Evolutionary conservation across 2,888 invertebrate genomes (phyloP).

Genomic region (Rhingia rostrata): DNA sequence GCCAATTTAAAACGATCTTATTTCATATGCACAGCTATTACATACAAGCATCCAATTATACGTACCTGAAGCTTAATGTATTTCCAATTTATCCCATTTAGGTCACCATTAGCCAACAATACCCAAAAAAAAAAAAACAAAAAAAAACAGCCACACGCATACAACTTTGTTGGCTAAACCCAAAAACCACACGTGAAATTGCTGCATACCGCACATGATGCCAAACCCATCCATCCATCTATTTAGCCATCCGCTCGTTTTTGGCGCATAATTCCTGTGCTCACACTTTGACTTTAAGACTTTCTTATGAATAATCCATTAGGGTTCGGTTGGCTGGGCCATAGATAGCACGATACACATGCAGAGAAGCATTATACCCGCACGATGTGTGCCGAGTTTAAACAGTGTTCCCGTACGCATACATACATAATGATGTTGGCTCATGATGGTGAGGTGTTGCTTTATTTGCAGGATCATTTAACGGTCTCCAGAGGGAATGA

Average conservation of each 20-base stretch:
- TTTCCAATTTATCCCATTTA: constrained; percentile 70
- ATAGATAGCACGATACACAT: constrained; percentile 66
- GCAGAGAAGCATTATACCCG: constrained; percentile 70
- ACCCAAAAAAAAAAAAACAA: no score
- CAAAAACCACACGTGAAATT: constrained; percentile 53
- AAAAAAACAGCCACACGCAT: no score
- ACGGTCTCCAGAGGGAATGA: constrained; percentile 43
- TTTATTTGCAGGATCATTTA: constrained; percentile 70
- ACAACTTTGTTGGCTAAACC: neutral
- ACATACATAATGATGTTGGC: constrained; percentile 53
- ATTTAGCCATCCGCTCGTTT: constrained; percentile 12
- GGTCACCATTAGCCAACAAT: constrained; percentile 56
- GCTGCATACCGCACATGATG: constrained; percentile 41
- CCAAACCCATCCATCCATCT: neutral
- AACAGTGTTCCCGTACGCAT: neutral
- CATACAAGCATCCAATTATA: constrained; percentile 22
- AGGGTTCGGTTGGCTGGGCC: constrained; percentile 62
- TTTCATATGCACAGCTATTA: constrained; percentile 66
- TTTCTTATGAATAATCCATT: constrained; percentile 73
- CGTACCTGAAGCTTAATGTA: constrained; percentile 40
- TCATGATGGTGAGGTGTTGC: constrained; percentile 41
- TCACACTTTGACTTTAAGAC: constrained; percentile 74
- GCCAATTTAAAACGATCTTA: neutral
- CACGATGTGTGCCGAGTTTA: constrained; percentile 53
- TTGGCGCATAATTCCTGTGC: constrained; percentile 66